Conservation (phyloP, 2,113 vertebrate species). For the Planiliza haematocheilus region DNA sequence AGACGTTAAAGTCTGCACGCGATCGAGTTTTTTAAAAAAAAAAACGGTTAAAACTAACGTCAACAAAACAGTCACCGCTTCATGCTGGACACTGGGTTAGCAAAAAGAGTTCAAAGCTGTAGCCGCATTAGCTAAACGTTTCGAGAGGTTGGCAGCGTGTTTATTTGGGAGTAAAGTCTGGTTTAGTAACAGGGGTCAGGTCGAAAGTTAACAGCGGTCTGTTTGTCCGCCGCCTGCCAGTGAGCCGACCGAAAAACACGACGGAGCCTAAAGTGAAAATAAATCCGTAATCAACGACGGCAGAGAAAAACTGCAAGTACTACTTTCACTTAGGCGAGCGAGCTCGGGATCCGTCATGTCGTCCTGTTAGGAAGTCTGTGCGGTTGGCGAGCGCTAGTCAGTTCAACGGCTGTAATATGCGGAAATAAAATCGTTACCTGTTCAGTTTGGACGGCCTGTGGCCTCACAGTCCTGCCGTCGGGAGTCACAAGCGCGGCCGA, state of each 20-base stretch:
- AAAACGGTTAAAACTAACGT: no score
- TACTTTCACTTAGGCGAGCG: slow-evolving; percentile 66
- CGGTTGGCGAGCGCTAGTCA: not conserved
- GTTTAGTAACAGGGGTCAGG: not conserved
- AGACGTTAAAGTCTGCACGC: no score
- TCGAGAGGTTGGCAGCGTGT: not conserved
- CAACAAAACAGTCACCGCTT: no score
- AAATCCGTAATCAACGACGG: slow-evolving; percentile 41
- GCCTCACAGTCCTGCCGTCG: slow-evolving; percentile 28
- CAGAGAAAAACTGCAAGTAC: slow-evolving; percentile 21
- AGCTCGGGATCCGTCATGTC: slow-evolving; percentile 51
- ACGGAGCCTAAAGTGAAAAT: slow-evolving; percentile 73
- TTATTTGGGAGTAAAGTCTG: slow-evolving; percentile 5
- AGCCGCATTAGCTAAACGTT: not conserved
- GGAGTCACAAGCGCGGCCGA: not conserved
- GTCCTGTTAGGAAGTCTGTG: slow-evolving; percentile 43
- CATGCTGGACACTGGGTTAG: no score
- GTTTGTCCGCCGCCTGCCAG: slow-evolving; percentile 2
- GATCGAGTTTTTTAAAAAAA: no score
- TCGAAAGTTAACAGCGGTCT: slow-evolving; percentile 9
- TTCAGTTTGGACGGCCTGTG: slow-evolving; percentile 48
- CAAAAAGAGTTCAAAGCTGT: no score
- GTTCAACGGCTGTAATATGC: slow-evolving; percentile 53
- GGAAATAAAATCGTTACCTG: slow-evolving; percentile 73
- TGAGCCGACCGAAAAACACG: slow-evolving; percentile 29